Percentiles rank a stretch among this genome's conserved stretches.
Evolutionary conservation across 2,888 invertebrate species (phyloP).

Genomic region (Melanargia galathea): DNA sequence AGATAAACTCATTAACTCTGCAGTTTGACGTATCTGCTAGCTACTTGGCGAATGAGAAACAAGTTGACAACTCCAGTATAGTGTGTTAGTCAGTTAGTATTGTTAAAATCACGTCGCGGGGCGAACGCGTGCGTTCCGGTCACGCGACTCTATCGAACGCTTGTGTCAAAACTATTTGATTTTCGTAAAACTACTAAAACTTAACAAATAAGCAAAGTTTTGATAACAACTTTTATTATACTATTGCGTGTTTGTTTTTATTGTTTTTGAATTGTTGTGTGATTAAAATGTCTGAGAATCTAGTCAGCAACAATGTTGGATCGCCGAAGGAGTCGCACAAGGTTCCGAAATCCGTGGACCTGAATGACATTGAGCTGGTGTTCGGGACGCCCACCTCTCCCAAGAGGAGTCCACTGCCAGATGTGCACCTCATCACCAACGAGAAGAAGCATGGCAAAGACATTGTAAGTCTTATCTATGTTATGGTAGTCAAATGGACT

Average conservation of each 20-base stretch:
- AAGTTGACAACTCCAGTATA: conserved; percentile 1
- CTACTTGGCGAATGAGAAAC: conserved; percentile 3
- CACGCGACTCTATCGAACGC: conserved; percentile 8
- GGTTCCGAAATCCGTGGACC: conserved; percentile 47
- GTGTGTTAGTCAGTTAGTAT: conserved; percentile 26
- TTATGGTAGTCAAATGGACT: neutral
- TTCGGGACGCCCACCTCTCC: conserved; percentile 58
- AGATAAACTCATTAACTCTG: conserved; percentile 51
- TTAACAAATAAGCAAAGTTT: conserved; percentile 10
- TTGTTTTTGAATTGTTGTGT: conserved; percentile 17
- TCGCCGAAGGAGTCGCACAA: conserved; percentile 43
- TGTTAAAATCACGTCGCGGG: conserved; percentile 13
- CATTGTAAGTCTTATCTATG: conserved; percentile 42
- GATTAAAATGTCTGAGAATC: conserved; percentile 34
- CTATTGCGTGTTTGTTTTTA: conserved; percentile 5
- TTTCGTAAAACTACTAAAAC: neutral
- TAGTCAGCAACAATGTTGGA: conserved; percentile 17
- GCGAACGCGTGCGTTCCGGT: conserved; percentile 22
- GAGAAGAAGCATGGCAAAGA: conserved; percentile 47
- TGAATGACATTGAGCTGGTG: conserved; percentile 60
- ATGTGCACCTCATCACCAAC: conserved; percentile 49
- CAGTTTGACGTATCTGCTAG: conserved; percentile 34
- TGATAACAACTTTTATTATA: neutral
- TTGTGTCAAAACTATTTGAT: neutral
- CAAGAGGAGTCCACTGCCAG: conserved; percentile 44